These are phyloP conservation scores for Drosophila insularis DNA, from an alignment of 1,140 invertebrate species.

Conservation along the genomic window DNA sequence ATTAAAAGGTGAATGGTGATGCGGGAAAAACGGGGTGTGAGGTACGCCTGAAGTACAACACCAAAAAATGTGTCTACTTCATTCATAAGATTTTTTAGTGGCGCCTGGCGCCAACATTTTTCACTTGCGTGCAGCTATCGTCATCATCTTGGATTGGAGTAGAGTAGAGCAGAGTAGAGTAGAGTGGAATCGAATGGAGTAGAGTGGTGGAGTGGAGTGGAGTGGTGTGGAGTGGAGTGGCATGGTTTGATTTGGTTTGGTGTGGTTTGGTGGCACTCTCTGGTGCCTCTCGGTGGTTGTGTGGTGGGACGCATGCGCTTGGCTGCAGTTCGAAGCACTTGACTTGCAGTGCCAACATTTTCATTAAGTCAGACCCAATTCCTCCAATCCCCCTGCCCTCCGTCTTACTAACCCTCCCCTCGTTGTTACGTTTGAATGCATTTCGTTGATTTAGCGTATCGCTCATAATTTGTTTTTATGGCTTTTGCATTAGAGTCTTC, in stretches of 20 bases:
- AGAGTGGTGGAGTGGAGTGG: constrained; percentile 15
- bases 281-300: constrained; percentile 20
- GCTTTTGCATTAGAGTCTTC: constrained; percentile 67
- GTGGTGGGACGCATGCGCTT: constrained; percentile 40
- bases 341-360: constrained; percentile 82
- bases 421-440: constrained; percentile 66
- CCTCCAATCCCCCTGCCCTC: too few relatives aligned
- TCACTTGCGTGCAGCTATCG: constrained; percentile 76
- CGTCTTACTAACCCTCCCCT: too few relatives aligned
- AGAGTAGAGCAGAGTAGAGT: constrained; percentile 26
- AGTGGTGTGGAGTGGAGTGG: constrained; percentile 22
- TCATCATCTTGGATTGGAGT: constrained; percentile 27
- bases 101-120: constrained; percentile 79
- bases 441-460: constrained; percentile 78
- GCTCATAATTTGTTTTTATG: constrained; percentile 81
- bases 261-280: constrained; percentile 10
- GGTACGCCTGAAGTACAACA: constrained; percentile 36
- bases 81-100: constrained; percentile 80
- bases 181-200: constrained; percentile 14
- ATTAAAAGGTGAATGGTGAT: background rate
- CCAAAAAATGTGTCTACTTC: constrained; percentile 76
- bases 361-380: constrained; percentile 70
- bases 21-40: background rate
- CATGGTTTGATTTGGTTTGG: constrained; percentile 14
- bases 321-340: constrained; percentile 76